phyloP scores from a whole-genome alignment of 1,140 invertebrate genomes.

The Elysia chlorotica region DNA sequence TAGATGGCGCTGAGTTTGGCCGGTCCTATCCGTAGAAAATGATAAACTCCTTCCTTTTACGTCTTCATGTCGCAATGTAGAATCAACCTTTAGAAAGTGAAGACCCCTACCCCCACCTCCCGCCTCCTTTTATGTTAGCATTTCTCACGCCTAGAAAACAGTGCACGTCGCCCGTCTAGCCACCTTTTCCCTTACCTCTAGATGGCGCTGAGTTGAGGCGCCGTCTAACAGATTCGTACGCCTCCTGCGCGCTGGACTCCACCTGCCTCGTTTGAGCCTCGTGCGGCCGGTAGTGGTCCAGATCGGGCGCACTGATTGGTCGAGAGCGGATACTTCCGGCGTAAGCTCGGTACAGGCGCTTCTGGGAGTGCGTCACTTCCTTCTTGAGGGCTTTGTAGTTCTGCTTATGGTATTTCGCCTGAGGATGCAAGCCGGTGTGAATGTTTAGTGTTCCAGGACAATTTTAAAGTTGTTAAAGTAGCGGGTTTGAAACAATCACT shows the following conservation, averaged over 20 bases:
- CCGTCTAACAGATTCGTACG: constrained; percentile 26
- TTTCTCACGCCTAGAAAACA: background rate
- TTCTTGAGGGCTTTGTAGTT: constrained; percentile 41
- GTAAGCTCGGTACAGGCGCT: constrained; percentile 42
- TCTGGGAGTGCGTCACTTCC: constrained; percentile 44
- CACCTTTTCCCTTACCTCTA: constrained; percentile 22
- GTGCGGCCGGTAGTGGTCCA: constrained; percentile 30
- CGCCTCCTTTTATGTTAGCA: background rate
- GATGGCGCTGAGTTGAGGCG: constrained; percentile 25
- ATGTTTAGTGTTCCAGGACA: no score
- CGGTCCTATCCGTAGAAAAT: background rate
- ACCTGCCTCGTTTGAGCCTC: background rate
- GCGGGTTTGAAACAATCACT: no score
- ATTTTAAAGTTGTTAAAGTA: no score
- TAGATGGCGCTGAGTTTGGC: no score
- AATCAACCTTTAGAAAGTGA: no score
- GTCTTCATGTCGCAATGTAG: background rate
- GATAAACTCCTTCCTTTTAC: background rate
- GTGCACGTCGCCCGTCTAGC: background rate
- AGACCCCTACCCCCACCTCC: no score
- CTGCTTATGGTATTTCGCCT: constrained; percentile 45
- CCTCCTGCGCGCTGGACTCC: constrained; percentile 15
- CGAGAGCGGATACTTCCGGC: constrained; percentile 46
- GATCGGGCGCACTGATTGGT: constrained; percentile 48
- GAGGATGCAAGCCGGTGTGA: no score